Percentiles rank a stretch among this genome's conserved stretches.
Conservation (phyloP, 2,888 invertebrate species). For the Oxytorus armatus region DNA sequence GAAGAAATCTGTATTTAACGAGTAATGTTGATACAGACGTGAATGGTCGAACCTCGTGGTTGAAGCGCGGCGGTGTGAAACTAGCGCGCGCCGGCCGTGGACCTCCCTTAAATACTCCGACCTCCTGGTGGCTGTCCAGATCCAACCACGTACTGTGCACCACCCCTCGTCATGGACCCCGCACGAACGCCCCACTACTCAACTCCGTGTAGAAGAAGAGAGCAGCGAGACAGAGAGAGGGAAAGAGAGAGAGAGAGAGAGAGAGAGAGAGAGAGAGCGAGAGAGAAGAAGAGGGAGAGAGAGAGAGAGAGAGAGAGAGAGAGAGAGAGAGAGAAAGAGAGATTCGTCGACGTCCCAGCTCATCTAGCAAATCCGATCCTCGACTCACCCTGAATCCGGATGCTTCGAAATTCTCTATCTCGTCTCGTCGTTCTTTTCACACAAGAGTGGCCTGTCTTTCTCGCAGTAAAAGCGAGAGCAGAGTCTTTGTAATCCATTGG, state of each 20-base stretch:
- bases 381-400: conserved; percentile 75
- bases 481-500: not conserved
- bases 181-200: conserved; percentile 61
- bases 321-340: no score
- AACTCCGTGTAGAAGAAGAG: conserved; percentile 52
- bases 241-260: no score
- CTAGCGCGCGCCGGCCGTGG: conserved; percentile 79
- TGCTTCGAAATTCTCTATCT: conserved; percentile 63
- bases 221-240: no score
- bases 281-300: no score
- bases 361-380: conserved; percentile 78
- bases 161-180: conserved; percentile 66
- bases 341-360: conserved; percentile 70
- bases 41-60: conserved; percentile 62
- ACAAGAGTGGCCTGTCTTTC: conserved; percentile 4
- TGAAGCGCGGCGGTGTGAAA: conserved; percentile 70
- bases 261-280: no score
- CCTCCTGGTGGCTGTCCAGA: conserved; percentile 75
- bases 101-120: conserved; percentile 80
- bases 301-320: no score
- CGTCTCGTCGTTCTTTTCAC: conserved; percentile 47
- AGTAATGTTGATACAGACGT: not conserved
- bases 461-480: conserved; percentile 14
- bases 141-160: conserved; percentile 75
- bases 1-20: not conserved